Percentiles rank a stretch among this genome's conserved stretches.
phyloP scores from a whole-genome alignment of 2,113 vertebrate species.

The Callithrix jacchus region DNA sequence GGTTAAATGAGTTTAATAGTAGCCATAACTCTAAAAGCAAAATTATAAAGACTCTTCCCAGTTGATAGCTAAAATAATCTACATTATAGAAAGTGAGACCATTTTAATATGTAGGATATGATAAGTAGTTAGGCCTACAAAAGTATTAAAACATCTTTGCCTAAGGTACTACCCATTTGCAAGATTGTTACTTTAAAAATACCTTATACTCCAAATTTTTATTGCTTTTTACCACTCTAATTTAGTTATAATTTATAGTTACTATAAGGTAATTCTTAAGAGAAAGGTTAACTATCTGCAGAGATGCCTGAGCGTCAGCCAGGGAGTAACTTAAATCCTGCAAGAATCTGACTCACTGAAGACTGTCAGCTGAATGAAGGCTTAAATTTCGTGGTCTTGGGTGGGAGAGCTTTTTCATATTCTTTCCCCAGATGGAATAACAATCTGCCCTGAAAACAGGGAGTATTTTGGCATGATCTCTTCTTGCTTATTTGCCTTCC shows the following conservation, averaged over 20 bases:
- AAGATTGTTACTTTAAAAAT: background rate
- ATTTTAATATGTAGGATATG: background rate
- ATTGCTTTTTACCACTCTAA: background rate
- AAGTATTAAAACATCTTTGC: background rate
- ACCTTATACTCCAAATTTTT: background rate
- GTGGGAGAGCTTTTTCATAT: background rate
- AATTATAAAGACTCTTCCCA: background rate
- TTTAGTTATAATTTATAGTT: constrained; percentile 20
- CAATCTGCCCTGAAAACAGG: constrained; percentile 4
- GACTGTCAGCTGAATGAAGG: constrained; percentile 1
- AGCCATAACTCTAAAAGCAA: constrained; percentile 9
- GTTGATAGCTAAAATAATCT: background rate
- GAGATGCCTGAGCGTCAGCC: background rate
- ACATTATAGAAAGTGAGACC: background rate
- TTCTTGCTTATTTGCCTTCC: constrained; percentile 35
- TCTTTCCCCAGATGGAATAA: constrained; percentile 27
- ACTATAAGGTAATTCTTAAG: background rate
- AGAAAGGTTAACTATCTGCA: background rate
- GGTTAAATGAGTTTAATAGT: background rate
- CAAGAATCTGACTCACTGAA: background rate
- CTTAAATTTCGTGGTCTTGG: background rate
- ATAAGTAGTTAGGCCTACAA: background rate
- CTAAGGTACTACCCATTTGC: background rate
- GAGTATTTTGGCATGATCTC: constrained; percentile 13
- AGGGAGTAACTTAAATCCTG: background rate